Conservation (phyloP, 23 tunicate species). For the Styela clava region DNA sequence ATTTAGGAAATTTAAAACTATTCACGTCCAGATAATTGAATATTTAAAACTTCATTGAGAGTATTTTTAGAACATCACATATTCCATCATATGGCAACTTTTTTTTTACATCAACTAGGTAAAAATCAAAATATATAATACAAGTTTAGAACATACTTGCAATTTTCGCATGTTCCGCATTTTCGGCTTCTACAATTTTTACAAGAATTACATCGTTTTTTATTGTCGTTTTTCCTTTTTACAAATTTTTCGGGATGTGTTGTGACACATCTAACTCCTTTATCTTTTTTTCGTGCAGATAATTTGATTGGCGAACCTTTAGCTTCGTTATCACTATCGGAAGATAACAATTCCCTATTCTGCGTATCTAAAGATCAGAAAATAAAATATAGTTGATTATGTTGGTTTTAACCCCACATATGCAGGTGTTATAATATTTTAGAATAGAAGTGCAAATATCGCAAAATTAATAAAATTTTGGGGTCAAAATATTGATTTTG, state of each 20-base stretch:
- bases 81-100: too few species aligned
- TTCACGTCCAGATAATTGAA: too few species aligned
- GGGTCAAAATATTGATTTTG: too few species aligned
- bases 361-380: not conserved
- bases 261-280: not conserved
- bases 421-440: too few species aligned
- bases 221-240: not conserved
- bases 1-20: too few species aligned
- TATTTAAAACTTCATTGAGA: too few species aligned
- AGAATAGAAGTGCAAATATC: too few species aligned
- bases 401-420: not conserved
- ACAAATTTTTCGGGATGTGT: not conserved
- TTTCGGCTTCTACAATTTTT: conserved; percentile 39
- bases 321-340: conserved; percentile 30
- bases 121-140: too few species aligned
- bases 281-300: not conserved
- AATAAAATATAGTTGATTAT: not conserved
- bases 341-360: conserved; percentile 27
- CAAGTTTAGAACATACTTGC: conserved; percentile 41
- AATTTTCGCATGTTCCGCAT: conserved; percentile 57
- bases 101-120: too few species aligned
- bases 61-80: too few species aligned
- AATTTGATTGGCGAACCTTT: not conserved
- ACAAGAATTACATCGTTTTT: conserved; percentile 51
- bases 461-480: too few species aligned